Evolutionary conservation across 53 echinoderm and acorn worm genomes (phyloP).

Genomic region (Antedon mediterranea): DNA sequence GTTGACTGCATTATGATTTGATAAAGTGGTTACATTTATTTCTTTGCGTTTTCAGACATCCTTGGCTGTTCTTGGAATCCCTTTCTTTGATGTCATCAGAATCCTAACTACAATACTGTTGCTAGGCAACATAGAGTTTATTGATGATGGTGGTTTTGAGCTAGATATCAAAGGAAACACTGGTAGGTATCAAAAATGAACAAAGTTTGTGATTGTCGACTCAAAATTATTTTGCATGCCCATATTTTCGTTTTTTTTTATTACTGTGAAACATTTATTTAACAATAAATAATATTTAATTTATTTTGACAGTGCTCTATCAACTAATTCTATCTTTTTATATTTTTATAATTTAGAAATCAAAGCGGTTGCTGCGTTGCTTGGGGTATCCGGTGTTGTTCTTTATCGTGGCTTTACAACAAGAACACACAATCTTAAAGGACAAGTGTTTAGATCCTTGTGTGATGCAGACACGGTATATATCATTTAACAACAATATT

Average conservation of each 20-base stretch:
- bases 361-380: slow-evolving; percentile 78
- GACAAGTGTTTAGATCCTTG: slow-evolving; percentile 75
- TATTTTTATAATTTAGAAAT: slow-evolving; percentile 40
- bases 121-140: slow-evolving; percentile 82
- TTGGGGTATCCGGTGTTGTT: slow-evolving; percentile 86
- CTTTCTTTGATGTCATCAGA: slow-evolving; percentile 91
- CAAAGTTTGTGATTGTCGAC: too few relatives aligned
- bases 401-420: slow-evolving; percentile 86
- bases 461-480: slow-evolving; percentile 76
- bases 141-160: slow-evolving; percentile 86
- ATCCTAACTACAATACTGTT: slow-evolving; percentile 73
- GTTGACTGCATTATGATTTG: too few relatives aligned
- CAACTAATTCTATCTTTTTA: too few relatives aligned
- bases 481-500: too few relatives aligned
- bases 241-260: too few relatives aligned
- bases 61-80: slow-evolving; percentile 65
- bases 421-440: slow-evolving; percentile 71
- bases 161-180: slow-evolving; percentile 91
- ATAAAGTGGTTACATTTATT: too few relatives aligned
- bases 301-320: too few relatives aligned
- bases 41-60: slow-evolving; percentile 56
- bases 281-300: too few relatives aligned
- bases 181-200: too few relatives aligned
- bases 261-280: too few relatives aligned
- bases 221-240: too few relatives aligned